phyloP scores from a whole-genome alignment of 2,797 vertebrate genomes.

The Adelosebastes latens region DNA sequence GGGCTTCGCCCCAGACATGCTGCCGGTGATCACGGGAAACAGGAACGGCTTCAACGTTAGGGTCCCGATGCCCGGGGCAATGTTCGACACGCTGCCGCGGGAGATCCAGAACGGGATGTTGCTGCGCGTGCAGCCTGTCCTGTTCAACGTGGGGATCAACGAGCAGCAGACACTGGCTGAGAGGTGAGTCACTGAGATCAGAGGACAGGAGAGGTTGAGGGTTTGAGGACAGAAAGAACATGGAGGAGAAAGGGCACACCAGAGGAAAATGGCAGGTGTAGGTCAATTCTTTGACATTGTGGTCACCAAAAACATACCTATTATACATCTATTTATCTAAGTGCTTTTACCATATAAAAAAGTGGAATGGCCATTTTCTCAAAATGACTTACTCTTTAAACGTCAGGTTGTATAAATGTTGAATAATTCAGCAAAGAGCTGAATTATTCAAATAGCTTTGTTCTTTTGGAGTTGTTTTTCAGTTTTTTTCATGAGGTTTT shows the following conservation, averaged over 20 bases:
- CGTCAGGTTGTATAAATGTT: background rate
- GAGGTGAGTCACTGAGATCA: conserved; percentile 84
- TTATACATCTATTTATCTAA: background rate
- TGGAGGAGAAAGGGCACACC: background rate
- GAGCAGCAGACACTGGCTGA: conserved; percentile 98
- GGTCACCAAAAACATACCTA: background rate
- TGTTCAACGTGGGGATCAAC: conserved; percentile 98
- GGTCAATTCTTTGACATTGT: background rate
- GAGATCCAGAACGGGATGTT: conserved; percentile 99
- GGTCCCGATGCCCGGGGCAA: conserved; percentile 90
- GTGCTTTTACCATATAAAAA: background rate
- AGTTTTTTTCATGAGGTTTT: background rate
- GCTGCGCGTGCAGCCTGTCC: conserved; percentile 94
- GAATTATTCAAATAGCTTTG: background rate
- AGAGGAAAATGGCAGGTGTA: background rate
- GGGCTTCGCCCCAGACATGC: conserved; percentile 90
- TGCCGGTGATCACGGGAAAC: conserved; percentile 98
- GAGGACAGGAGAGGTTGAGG: conserved; percentile 41
- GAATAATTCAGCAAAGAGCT: background rate
- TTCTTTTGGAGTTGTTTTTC: background rate
- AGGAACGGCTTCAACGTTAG: conserved; percentile 96
- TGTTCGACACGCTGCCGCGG: conserved; percentile 93
- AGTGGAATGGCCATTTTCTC: background rate
- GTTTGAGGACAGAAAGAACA: conserved; percentile 37
- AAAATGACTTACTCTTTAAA: background rate